Percentiles rank a stretch among this genome's conserved stretches.
Conservation (phyloP, 2,113 vertebrate genomes). For the Pelecanoides urinatrix region DNA sequence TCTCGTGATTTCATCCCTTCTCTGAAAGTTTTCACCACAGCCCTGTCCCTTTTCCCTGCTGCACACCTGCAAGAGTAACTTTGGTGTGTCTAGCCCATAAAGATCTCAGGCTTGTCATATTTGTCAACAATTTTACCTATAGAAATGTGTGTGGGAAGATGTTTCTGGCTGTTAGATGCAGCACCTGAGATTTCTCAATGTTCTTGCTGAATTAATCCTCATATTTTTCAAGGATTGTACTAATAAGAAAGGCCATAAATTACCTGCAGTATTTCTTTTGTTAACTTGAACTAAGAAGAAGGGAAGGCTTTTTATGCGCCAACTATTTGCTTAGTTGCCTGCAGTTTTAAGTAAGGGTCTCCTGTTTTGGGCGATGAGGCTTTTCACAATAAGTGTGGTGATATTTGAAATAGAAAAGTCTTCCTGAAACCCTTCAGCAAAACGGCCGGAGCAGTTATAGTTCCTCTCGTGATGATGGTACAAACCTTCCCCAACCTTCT, state of each 20-base stretch:
- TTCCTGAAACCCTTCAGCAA: not conserved
- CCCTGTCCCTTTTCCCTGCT: not conserved
- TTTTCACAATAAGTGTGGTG: not conserved
- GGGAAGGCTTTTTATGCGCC: not conserved
- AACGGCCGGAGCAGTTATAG: not conserved
- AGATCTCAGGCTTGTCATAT: not conserved
- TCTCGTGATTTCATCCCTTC: not conserved
- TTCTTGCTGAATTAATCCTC: not conserved
- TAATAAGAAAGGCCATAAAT: not conserved
- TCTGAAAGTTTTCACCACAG: rapidly evolving
- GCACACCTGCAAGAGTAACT: not conserved
- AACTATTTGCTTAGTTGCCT: not conserved
- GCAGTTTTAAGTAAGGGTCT: not conserved
- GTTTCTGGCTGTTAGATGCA: not conserved
- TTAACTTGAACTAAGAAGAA: not conserved
- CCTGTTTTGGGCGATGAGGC: not conserved
- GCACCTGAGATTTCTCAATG: not conserved
- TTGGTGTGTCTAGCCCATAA: not conserved
- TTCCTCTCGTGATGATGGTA: not conserved
- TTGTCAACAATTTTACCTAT: not conserved
- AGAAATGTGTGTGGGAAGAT: not conserved
- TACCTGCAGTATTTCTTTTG: not conserved
- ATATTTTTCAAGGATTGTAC: not conserved
- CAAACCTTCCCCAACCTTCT: not conserved
- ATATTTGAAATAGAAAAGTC: not conserved